Conservation (phyloP, 1,140 invertebrate species). For the Hycleus phaleratus region DNA sequence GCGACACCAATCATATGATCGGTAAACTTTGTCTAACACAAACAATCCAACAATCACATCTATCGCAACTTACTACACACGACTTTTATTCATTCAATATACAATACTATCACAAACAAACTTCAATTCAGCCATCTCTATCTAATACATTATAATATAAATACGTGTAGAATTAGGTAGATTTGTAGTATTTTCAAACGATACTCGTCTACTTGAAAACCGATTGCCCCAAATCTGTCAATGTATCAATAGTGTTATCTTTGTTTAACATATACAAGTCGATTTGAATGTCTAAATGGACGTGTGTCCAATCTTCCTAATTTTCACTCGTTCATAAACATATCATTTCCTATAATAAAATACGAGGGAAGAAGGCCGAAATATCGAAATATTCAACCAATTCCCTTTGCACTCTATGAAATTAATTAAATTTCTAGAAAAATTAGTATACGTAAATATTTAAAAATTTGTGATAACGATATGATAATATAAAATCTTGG, state of each 20-base stretch:
- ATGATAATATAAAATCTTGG: no score
- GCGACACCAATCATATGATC: slow-evolving; percentile 21
- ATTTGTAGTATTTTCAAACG: no score
- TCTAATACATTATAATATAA: background rate
- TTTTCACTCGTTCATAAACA: slow-evolving; percentile 13
- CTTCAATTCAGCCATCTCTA: slow-evolving; percentile 2
- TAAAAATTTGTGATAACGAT: no score
- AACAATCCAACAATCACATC: slow-evolving; percentile 11
- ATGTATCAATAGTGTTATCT: no score
- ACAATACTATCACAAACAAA: slow-evolving; percentile 19
- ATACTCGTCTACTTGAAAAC: no score
- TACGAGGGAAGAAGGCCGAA: slow-evolving; percentile 1
- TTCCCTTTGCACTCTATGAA: no score
- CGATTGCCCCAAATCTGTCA: no score
- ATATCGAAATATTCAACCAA: no score
- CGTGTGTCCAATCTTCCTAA: background rate
- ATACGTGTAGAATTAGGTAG: background rate
- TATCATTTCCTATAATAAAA: background rate
- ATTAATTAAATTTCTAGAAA: no score
- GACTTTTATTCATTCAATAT: slow-evolving; percentile 31
- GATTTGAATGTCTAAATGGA: background rate
- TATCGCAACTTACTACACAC: slow-evolving; percentile 15
- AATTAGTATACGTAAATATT: no score
- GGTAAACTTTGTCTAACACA: slow-evolving; percentile 16
- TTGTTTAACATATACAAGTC: no score